phyloP scores from a whole-genome alignment of 53 echinoderm and acorn worm species.

The Antedon mediterranea region DNA sequence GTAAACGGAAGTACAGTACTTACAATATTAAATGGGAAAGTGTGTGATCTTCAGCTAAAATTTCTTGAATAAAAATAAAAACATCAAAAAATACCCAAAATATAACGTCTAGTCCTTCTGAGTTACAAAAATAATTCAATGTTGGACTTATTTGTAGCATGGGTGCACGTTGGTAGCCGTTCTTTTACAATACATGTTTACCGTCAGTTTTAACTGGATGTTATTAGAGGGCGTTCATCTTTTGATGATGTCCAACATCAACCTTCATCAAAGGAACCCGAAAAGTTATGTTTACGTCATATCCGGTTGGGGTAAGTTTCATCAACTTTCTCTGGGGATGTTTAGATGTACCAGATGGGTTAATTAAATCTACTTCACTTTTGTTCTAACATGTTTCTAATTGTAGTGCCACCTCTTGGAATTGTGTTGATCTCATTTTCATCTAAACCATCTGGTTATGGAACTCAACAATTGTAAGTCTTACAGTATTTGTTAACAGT shows the following conservation, averaged over 20 bases:
- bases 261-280: conserved; percentile 43
- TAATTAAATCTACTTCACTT: no score
- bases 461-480: not conserved
- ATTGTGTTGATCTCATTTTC: not conserved
- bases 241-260: conserved; percentile 32
- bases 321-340: not conserved
- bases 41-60: no score
- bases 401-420: not conserved
- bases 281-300: conserved; percentile 50
- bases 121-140: no score
- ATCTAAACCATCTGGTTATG: not conserved
- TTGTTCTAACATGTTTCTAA: no score
- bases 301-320: conserved; percentile 82
- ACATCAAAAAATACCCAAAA: no score
- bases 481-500: not conserved
- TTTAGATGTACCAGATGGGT: no score
- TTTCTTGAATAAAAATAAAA: no score
- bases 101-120: no score
- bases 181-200: conserved; percentile 49
- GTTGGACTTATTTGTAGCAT: conserved; percentile 9
- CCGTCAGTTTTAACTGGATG: conserved; percentile 47
- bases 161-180: conserved; percentile 33
- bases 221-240: conserved; percentile 49
- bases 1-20: no score
- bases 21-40: no score